phyloP scores from a whole-genome alignment of 1,140 invertebrate species.

The Drosophila arizonae region DNA sequence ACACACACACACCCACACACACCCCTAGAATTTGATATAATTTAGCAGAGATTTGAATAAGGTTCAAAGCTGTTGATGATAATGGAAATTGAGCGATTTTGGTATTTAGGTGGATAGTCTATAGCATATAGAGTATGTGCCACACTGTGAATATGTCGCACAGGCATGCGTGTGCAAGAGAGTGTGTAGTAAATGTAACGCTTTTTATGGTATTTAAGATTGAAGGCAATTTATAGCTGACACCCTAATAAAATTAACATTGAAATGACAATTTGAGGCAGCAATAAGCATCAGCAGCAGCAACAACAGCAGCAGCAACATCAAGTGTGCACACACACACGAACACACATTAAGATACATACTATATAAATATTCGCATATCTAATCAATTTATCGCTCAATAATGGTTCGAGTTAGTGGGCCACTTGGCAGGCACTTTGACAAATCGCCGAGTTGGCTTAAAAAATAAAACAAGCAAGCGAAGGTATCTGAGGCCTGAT shows the following conservation, averaged over 20 bases:
- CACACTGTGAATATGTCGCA: conserved; percentile 17
- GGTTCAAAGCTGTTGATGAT: conserved; percentile 69
- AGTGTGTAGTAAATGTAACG: conserved; percentile 53
- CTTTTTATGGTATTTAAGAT: conserved; percentile 82
- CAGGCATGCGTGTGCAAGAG: conserved; percentile 7
- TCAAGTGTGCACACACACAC: conserved; percentile 16
- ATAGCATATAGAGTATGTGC: neutral
- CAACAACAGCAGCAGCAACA: conserved; percentile 55
- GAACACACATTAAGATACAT: conserved; percentile 13
- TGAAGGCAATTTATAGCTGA: conserved; percentile 80
- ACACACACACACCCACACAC: neutral
- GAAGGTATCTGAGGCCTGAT: neutral
- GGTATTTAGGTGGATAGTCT: conserved; percentile 32
- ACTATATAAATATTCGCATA: conserved; percentile 47
- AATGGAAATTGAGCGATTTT: conserved; percentile 67
- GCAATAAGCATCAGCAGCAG: conserved; percentile 68
- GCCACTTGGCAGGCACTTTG: conserved; percentile 65
- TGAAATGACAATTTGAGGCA: conserved; percentile 81
- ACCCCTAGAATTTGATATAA: conserved; percentile 51
- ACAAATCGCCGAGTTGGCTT: conserved; percentile 64
- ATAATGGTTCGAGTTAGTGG: conserved; percentile 69
- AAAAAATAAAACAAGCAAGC: conserved; percentile 21
- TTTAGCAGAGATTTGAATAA: conserved; percentile 72
- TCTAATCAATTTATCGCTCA: conserved; percentile 82
- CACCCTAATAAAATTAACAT: conserved; percentile 83